Percentiles rank a stretch among this genome's conserved stretches.
Conservation (phyloP, 2,797 vertebrate genomes). For the Sebastes alutus region DNA sequence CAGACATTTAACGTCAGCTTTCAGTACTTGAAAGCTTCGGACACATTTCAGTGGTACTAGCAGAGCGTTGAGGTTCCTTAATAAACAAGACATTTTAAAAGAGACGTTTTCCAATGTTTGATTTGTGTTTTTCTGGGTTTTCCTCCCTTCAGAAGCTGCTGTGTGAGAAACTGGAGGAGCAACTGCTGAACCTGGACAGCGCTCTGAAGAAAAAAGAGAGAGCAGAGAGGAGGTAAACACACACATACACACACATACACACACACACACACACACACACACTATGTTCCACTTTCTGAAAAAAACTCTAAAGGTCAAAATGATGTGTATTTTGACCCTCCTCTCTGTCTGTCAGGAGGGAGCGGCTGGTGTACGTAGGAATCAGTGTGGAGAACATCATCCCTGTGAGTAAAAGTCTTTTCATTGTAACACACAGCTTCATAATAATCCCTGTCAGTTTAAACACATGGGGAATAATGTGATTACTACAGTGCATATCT, state of each 20-base stretch:
- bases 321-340: neutral
- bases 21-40: neutral
- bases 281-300: neutral
- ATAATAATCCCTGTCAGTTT: neutral
- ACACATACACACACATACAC: neutral
- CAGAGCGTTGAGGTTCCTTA: neutral
- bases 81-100: neutral
- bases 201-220: slow-evolving; percentile 96
- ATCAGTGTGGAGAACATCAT: slow-evolving; percentile 99
- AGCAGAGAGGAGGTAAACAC: slow-evolving; percentile 90
- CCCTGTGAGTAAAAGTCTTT: slow-evolving; percentile 75
- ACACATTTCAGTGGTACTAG: neutral
- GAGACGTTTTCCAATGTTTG: neutral
- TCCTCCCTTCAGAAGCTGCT: slow-evolving; percentile 87
- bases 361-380: slow-evolving; percentile 96
- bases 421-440: neutral
- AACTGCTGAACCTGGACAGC: slow-evolving; percentile 93
- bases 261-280: neutral
- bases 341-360: slow-evolving; percentile 81
- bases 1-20: neutral
- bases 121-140: neutral
- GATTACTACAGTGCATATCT: neutral
- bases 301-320: neutral
- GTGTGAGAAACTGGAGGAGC: slow-evolving; percentile 96
- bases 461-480: neutral